Conservation (phyloP, 2,888 invertebrate genomes). For the Drosophila anomalata region DNA sequence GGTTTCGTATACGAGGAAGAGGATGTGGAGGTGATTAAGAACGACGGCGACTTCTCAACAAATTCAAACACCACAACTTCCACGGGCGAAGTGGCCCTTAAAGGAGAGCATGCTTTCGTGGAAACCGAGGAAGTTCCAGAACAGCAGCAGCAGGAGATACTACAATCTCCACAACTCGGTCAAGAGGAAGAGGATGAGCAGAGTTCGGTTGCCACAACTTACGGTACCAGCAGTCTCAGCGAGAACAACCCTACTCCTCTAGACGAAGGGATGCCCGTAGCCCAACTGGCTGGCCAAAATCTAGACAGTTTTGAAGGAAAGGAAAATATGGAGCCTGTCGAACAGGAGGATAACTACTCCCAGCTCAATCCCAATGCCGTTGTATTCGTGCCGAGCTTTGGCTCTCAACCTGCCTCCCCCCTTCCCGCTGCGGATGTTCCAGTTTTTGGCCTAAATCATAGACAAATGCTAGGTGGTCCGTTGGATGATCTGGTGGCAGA, state of each 20-base stretch:
- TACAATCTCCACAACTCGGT: constrained; percentile 3
- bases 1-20: constrained; percentile 54
- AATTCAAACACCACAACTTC: constrained; percentile 74
- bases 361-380: constrained; percentile 93
- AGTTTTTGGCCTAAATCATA: constrained; percentile 34
- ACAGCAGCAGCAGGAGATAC: constrained; percentile 37
- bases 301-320: constrained; percentile 58
- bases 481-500: constrained; percentile 86
- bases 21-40: constrained; percentile 75
- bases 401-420: constrained; percentile 85
- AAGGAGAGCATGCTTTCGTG: constrained; percentile 8
- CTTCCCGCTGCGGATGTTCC: constrained; percentile 41
- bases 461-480: background rate
- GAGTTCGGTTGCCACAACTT: constrained; percentile 81
- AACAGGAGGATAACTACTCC: constrained; percentile 87
- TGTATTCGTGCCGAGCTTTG: constrained; percentile 87
- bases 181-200: constrained; percentile 76
- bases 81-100: constrained; percentile 51
- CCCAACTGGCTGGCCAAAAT: constrained; percentile 20
- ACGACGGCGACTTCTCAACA: constrained; percentile 79
- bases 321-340: constrained; percentile 47
- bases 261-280: constrained; percentile 40
- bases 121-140: constrained; percentile 19
- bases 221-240: constrained; percentile 79
- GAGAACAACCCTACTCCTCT: constrained; percentile 66